Evolutionary conservation across 2,888 invertebrate species (phyloP).

Genomic region (Trachelus troglodyta): DNA sequence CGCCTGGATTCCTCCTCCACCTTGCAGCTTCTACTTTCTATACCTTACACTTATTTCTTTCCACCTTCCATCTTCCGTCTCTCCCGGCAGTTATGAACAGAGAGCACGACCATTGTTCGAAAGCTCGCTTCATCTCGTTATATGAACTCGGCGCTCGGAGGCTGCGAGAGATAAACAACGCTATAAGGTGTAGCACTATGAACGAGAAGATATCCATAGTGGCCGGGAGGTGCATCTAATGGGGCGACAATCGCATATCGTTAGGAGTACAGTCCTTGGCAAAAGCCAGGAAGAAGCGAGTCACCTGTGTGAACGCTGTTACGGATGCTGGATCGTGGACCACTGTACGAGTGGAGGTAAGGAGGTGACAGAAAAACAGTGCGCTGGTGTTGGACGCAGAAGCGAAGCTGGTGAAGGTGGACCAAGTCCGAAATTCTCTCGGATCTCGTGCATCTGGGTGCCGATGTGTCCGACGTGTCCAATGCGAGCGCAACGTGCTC

Average conservation of each 20-base stretch:
- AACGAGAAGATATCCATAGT: constrained; percentile 1
- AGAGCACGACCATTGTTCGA: constrained; percentile 52
- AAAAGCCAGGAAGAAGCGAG: constrained; percentile 26
- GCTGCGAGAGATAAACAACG: constrained; percentile 52
- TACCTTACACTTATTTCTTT: too few relatives aligned
- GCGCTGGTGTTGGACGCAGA: too few relatives aligned
- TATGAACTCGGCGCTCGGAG: constrained; percentile 35
- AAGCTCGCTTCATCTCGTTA: constrained; percentile 50
- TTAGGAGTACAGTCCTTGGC: constrained; percentile 53
- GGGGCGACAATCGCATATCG: constrained; percentile 63
- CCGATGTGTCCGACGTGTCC: too few relatives aligned
- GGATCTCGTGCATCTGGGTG: too few relatives aligned
- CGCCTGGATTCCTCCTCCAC: background rate
- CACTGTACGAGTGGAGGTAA: too few relatives aligned
- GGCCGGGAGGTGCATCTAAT: constrained; percentile 56
- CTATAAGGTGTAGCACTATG: constrained; percentile 31
- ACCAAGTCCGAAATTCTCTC: too few relatives aligned
- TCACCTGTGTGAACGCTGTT: too few relatives aligned
- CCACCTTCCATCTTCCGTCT: background rate
- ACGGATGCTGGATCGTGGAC: too few relatives aligned
- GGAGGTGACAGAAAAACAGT: too few relatives aligned
- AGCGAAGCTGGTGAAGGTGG: too few relatives aligned
- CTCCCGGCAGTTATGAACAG: constrained; percentile 49
- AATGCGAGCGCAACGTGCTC: too few relatives aligned
- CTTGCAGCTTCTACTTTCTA: too few relatives aligned